phyloP scores from a whole-genome alignment of 2,797 vertebrate genomes.

The Pyrocephalus nanus region DNA sequence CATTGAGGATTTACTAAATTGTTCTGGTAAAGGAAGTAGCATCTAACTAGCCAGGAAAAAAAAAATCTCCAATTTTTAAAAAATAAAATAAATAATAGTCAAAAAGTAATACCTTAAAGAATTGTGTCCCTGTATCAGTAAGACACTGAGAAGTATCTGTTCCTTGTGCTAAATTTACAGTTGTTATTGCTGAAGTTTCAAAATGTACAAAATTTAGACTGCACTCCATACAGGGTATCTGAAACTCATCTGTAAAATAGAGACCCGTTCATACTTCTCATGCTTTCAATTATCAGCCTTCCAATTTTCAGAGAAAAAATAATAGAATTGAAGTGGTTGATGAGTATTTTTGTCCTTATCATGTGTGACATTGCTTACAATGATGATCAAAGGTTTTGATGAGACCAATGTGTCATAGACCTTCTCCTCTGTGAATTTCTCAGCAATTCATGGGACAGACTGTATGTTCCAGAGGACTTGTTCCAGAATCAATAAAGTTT shows the following conservation, averaged over 20 bases:
- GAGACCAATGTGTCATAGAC: background rate
- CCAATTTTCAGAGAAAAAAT: background rate
- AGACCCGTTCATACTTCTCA: background rate
- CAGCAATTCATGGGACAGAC: background rate
- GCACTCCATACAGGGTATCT: background rate
- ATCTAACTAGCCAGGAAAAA: background rate
- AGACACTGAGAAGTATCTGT: background rate
- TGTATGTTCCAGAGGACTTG: background rate
- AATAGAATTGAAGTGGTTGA: background rate
- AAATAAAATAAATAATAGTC: background rate
- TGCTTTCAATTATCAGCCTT: background rate
- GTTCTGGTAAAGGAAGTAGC: background rate
- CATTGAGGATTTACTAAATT: background rate
- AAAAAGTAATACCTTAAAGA: background rate
- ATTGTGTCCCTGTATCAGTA: background rate
- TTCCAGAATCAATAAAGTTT: background rate
- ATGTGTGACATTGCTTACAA: background rate
- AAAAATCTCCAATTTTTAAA: background rate
- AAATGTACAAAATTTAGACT: background rate
- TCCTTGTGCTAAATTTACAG: background rate
- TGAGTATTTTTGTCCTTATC: background rate
- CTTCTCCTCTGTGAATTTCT: background rate
- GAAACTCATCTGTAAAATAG: background rate
- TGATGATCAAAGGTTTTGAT: background rate
- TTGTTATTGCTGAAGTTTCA: background rate